Percentiles rank a stretch among this genome's conserved stretches.
Evolutionary conservation across 2,113 vertebrate genomes (phyloP).

Genomic region (Salminus brasiliensis): DNA sequence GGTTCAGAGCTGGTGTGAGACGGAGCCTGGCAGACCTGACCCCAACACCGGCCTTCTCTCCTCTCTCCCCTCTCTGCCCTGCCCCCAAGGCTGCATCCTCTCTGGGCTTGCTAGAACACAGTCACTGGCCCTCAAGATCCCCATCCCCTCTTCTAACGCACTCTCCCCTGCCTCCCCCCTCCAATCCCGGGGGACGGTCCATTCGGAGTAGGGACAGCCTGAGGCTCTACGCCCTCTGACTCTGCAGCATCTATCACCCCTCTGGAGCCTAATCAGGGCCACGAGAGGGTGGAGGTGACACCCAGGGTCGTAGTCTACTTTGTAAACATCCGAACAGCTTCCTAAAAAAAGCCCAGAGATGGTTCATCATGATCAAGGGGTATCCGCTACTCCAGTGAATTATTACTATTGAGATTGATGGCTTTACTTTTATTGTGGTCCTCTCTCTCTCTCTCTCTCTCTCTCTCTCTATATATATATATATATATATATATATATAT

Average conservation of each 20-base stretch:
- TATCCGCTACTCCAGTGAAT: slow-evolving; percentile 69
- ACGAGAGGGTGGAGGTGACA: slow-evolving; percentile 71
- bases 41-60: slow-evolving; percentile 84
- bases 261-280: slow-evolving; percentile 76
- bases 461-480: no score
- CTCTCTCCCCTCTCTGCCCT: slow-evolving; percentile 75
- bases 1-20: slow-evolving; percentile 76
- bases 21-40: slow-evolving; percentile 79
- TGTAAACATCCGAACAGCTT: slow-evolving; percentile 79
- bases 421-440: no score
- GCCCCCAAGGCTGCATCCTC: slow-evolving; percentile 78
- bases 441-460: no score
- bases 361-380: slow-evolving; percentile 69
- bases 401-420: slow-evolving; percentile 49
- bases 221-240: slow-evolving; percentile 71
- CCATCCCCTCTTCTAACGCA: slow-evolving; percentile 68
- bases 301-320: slow-evolving; percentile 73
- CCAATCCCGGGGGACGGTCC: slow-evolving; percentile 67
- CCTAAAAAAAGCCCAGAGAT: slow-evolving; percentile 73
- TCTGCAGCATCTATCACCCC: slow-evolving; percentile 79
- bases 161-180: slow-evolving; percentile 68
- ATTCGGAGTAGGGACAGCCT: slow-evolving; percentile 64
- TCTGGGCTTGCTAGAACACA: slow-evolving; percentile 69
- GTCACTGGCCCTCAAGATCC: slow-evolving; percentile 57
- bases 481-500: no score